phyloP scores from a whole-genome alignment of 2,113 vertebrate species.

The Platichthys stellatus region DNA sequence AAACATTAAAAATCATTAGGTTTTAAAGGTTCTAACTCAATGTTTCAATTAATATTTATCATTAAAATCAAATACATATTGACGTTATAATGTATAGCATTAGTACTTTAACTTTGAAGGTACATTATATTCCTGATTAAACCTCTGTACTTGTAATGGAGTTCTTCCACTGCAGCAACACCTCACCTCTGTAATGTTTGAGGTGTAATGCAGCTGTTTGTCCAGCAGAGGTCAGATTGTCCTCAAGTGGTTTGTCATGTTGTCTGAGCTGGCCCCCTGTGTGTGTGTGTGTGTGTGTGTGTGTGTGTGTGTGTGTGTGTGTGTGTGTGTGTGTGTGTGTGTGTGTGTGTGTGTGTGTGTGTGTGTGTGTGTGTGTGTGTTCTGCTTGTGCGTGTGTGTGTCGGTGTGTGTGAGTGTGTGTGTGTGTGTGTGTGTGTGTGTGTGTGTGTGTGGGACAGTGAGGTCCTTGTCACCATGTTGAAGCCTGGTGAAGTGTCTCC shows the following conservation, averaged over 20 bases:
- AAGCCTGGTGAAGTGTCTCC: conserved; percentile 79
- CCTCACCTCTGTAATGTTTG: neutral
- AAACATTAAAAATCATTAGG: too few relatives aligned
- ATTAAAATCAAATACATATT: too few relatives aligned
- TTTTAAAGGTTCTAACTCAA: too few relatives aligned
- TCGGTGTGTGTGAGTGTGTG: too few relatives aligned
- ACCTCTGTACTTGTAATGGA: neutral
- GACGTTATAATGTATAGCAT: too few relatives aligned
- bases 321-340: neutral
- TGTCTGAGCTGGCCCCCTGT: neutral
- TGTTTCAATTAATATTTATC: too few relatives aligned
- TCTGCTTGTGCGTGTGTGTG: too few relatives aligned
- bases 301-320: neutral
- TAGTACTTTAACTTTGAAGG: too few relatives aligned
- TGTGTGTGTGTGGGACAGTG: conserved; percentile 55
- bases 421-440: too few relatives aligned
- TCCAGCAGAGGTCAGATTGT: conserved; percentile 49
- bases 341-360: neutral
- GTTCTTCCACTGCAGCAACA: neutral
- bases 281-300: too few relatives aligned
- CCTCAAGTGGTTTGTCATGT: neutral
- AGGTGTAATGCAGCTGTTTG: neutral
- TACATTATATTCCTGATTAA: too few relatives aligned
- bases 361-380: too few relatives aligned
- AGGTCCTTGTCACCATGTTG: conserved; percentile 79